Evolutionary conservation across 2,888 invertebrate species (phyloP).

Genomic region (Trachelus iudaicus): DNA sequence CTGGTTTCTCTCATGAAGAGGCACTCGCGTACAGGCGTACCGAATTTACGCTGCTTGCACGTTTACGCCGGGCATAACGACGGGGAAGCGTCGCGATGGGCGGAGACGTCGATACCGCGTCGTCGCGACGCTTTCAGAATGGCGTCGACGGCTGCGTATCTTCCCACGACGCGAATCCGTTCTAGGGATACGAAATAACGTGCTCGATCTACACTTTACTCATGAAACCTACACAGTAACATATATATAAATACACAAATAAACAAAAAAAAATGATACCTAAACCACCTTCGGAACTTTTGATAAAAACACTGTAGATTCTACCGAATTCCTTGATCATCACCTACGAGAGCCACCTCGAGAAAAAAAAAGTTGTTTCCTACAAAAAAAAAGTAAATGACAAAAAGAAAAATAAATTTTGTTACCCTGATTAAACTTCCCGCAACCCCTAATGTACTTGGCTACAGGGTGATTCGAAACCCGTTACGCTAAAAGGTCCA

Average conservation of each 20-base stretch:
- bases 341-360: no score
- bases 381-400: not conserved
- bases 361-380: not conserved
- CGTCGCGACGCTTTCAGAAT: constrained; percentile 59
- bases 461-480: not conserved
- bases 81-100: constrained; percentile 37
- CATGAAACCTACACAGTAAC: not conserved
- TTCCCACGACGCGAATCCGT: constrained; percentile 48
- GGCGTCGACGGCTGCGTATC: constrained; percentile 58
- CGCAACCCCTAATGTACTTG: not conserved
- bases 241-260: not conserved
- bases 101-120: constrained; percentile 60
- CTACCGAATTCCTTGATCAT: not conserved
- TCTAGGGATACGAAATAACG: not conserved
- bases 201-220: not conserved
- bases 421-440: not conserved
- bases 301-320: not conserved
- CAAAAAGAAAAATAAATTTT: not conserved
- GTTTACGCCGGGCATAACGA: constrained; percentile 23
- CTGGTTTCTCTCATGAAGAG: constrained; percentile 28
- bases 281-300: not conserved
- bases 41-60: constrained; percentile 31
- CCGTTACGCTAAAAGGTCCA: not conserved
- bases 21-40: constrained; percentile 22
- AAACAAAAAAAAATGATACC: not conserved